Base-by-base conservation (phyloP, 1,140 invertebrate genomes). In the Contarinia nasturtii region DNA sequence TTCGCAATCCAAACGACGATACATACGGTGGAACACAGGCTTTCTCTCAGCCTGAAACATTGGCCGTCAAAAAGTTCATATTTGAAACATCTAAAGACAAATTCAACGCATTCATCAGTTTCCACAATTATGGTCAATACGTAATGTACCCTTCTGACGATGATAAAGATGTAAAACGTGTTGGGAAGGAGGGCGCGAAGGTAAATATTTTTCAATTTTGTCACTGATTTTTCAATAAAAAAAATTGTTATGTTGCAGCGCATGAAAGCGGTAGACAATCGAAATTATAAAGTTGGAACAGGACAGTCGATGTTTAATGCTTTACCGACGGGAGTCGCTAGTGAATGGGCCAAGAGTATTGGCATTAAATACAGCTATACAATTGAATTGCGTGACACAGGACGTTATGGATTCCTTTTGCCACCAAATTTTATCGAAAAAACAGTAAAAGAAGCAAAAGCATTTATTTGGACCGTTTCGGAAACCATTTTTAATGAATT, bases 41-140 rank as follows among this genome's bases (percentile, higher is more conserved):
- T 0, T 95, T 95, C 63, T 94, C 89, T 0, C 93, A 97, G 67
- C 83, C 86, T 0, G 93, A 97, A 67, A 87, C 86, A 4, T 70
- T 68, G 57, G 82, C 86, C 1, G 71, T 75, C 34, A 62, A 71
- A 59, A 67, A 73, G 51, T 78, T 75, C 55, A 71, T 79, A 42
- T 49, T 72, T 3, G 61, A 52, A 37, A 67, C 59, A 22, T 57
- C 57, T 12, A 60, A 61, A 14, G 62, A 67, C 2, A 69, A 73
- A 50, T 76, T 73, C 61, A 76, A 79, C 53, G 75, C 79, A 7
- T 93, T 87, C 51, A 57, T 91, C 20, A 84, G 83, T 1, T 75
- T 92, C 53, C 89, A 94, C 60, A 86, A 86, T 41, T 93, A 92
- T 55, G 83, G 84, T 1, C 86, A 90, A 66, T 85, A 87, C 66